A percentile compares a stretch with the other conserved stretches of the same genome.
Conservation (phyloP, 2,888 invertebrate genomes). For the Melinaea menophilus region DNA sequence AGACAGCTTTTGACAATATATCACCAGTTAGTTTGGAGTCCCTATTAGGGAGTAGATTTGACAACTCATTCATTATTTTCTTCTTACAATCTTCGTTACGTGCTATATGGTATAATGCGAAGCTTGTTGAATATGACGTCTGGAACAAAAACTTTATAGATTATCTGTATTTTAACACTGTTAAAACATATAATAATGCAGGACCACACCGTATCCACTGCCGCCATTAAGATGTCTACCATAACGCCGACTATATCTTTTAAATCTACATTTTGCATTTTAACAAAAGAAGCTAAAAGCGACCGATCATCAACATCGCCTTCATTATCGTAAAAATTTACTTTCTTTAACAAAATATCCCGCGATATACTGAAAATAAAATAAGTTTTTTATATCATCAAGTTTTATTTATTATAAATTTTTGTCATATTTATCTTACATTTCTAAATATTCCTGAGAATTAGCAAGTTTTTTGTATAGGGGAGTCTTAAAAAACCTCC, state of each 20-base stretch:
- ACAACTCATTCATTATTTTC: conserved; percentile 81
- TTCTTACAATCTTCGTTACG: conserved; percentile 83
- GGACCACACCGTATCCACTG: conserved; percentile 87
- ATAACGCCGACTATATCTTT: conserved; percentile 91
- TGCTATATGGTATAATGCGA: conserved; percentile 88
- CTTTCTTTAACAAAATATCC: conserved; percentile 79
- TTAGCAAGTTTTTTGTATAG: conserved; percentile 81
- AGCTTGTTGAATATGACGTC: conserved; percentile 88
- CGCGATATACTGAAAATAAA: conserved; percentile 77
- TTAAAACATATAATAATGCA: too few species aligned
- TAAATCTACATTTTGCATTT: conserved; percentile 82
- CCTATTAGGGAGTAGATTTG: conserved; percentile 71
- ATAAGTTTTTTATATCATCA: background rate
- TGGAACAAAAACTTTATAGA: conserved; percentile 51
- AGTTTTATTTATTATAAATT: background rate
- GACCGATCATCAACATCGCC: conserved; percentile 55
- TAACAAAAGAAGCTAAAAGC: conserved; percentile 83
- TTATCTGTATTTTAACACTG: background rate
- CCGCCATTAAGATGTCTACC: conserved; percentile 90
- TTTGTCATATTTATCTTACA: conserved; percentile 41
- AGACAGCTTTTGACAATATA: conserved; percentile 79
- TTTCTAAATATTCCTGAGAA: conserved; percentile 85
- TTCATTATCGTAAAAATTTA: conserved; percentile 65
- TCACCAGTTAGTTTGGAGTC: conserved; percentile 77
- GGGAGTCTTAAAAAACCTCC: conserved; percentile 85